phyloP scores from a whole-genome alignment of 2,797 vertebrate genomes.

The Poecilia gillii region DNA sequence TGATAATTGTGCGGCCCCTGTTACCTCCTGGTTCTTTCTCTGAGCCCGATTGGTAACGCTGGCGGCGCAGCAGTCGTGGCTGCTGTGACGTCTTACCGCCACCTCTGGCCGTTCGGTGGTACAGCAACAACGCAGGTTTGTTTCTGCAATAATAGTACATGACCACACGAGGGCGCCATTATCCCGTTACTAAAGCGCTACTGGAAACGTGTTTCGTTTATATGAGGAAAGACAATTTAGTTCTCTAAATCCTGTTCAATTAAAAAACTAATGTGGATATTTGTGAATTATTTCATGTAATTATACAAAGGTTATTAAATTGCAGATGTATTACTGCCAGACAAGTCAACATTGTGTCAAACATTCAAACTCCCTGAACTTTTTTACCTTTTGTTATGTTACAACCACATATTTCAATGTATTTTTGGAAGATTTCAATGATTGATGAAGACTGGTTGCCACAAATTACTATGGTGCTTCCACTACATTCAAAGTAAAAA shows the following conservation, averaged over 20 bases:
- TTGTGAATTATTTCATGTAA: neutral
- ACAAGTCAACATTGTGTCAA: neutral
- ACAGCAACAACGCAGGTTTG: conserved; percentile 19
- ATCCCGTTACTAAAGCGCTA: neutral
- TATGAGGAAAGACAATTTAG: too few species aligned
- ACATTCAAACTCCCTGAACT: neutral
- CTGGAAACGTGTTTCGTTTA: neutral
- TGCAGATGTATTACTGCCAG: neutral
- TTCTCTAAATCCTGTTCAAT: neutral
- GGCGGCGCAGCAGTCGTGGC: conserved; percentile 41
- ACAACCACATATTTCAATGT: neutral
- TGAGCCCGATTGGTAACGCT: neutral
- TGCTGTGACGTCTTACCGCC: conserved; percentile 44
- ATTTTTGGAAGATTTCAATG: neutral
- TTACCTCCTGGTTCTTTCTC: conserved; percentile 65
- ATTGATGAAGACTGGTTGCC: neutral
- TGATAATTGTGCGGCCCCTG: conserved; percentile 46
- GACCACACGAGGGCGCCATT: conserved; percentile 44
- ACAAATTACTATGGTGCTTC: neutral
- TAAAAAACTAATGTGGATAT: neutral
- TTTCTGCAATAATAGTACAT: neutral
- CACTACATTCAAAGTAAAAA: too few species aligned
- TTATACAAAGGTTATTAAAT: neutral
- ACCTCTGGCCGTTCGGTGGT: conserved; percentile 31
- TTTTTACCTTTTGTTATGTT: neutral